phyloP scores from a whole-genome alignment of 2,113 vertebrate species.

The Callospermophilus lateralis region DNA sequence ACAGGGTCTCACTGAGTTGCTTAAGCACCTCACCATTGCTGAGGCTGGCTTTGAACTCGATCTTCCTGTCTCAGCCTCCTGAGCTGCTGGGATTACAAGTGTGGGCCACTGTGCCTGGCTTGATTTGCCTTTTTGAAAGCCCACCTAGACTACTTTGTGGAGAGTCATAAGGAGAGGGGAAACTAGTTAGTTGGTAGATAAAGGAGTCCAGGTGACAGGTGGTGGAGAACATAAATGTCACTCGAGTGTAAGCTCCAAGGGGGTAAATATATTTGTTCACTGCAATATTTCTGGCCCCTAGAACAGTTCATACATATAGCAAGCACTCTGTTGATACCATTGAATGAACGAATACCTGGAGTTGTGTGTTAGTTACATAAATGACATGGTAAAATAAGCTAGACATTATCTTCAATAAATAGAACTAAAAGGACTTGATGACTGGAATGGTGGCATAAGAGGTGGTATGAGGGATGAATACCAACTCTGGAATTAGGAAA shows the following conservation, averaged over 20 bases:
- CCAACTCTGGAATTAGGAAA: neutral
- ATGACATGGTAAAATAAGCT: neutral
- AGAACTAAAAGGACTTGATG: constrained; percentile 9
- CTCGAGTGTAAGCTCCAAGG: neutral
- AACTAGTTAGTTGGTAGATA: neutral
- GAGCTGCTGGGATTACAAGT: too few relatives aligned
- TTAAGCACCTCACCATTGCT: too few relatives aligned
- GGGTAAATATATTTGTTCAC: neutral
- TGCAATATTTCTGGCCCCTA: neutral
- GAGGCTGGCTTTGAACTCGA: too few relatives aligned
- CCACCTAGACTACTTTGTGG: neutral
- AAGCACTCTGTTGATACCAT: neutral
- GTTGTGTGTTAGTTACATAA: neutral
- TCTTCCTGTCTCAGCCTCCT: too few relatives aligned
- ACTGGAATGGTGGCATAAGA: constrained; percentile 1
- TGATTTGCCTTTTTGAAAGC: neutral
- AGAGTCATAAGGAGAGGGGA: neutral
- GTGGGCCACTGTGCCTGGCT: too few relatives aligned
- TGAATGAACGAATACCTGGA: constrained; percentile 13
- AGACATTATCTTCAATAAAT: neutral
- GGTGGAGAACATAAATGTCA: neutral
- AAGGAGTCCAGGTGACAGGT: neutral
- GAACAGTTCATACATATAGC: neutral
- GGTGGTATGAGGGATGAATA: neutral
- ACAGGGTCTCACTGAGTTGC: too few relatives aligned